These are phyloP conservation scores for Notolabrus celidotus DNA, from an alignment of 2,797 vertebrate species.

Conservation along the genomic window DNA sequence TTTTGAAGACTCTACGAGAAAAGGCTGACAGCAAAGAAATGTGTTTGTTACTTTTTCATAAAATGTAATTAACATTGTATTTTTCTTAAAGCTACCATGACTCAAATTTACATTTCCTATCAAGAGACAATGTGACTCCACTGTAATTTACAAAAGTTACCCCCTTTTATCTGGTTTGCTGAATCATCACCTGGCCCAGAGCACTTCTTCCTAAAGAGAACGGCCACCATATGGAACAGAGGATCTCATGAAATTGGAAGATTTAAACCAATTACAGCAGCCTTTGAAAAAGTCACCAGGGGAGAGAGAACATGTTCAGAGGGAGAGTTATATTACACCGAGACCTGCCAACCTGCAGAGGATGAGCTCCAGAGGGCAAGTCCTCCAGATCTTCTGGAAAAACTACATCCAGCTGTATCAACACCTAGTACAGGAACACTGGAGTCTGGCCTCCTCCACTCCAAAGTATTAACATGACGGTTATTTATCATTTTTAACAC, in stretches of 20 bases:
- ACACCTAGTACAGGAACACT: constrained; percentile 42
- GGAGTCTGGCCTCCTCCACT: constrained; percentile 6
- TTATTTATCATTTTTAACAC: constrained; percentile 13
- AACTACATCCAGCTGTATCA: constrained; percentile 79
- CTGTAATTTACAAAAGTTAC: neutral
- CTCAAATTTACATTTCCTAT: too few relatives aligned
- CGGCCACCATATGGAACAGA: constrained; percentile 37
- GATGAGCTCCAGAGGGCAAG: constrained; percentile 57
- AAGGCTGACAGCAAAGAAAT: neutral
- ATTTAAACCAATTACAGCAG: constrained; percentile 52
- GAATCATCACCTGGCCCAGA: constrained; percentile 24
- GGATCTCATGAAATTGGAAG: constrained; percentile 40
- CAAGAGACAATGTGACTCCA: too few relatives aligned
- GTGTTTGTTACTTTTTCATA: neutral
- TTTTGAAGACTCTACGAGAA: constrained; percentile 7
- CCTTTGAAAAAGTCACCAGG: constrained; percentile 55
- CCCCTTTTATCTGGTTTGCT: constrained; percentile 18
- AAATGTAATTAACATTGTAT: neutral
- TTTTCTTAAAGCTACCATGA: too few relatives aligned
- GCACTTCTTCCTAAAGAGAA: neutral
- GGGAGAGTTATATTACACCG: constrained; percentile 46
- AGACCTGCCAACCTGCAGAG: constrained; percentile 60
- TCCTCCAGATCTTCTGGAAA: constrained; percentile 57
- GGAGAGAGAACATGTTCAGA: constrained; percentile 40
- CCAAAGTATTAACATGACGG: neutral